Conservation (phyloP, 2,888 invertebrate genomes). For the Patella pellucida region DNA sequence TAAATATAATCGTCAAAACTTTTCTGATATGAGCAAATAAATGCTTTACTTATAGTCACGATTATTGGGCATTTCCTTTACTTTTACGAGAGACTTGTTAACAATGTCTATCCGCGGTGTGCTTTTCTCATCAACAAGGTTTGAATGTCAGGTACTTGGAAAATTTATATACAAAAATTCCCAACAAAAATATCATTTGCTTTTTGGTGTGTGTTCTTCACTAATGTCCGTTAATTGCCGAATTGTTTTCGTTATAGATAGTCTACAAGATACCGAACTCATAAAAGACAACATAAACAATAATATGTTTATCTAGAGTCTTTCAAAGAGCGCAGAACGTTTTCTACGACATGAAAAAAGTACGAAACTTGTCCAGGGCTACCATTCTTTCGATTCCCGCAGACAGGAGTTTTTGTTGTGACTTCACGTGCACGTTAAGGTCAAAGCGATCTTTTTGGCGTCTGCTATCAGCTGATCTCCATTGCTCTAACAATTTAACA, state of each 20-base stretch:
- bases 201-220: conserved; percentile 10
- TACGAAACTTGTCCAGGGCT: no score
- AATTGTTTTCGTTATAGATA: conserved; percentile 10
- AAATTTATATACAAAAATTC: conserved; percentile 10
- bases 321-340: background rate
- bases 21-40: no score
- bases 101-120: background rate
- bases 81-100: background rate
- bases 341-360: no score
- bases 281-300: conserved; percentile 10
- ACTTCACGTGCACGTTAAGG: conserved; percentile 1
- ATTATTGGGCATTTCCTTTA: conserved; percentile 7
- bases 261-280: background rate
- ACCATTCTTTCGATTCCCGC: no score
- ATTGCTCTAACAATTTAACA: no score
- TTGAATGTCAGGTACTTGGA: conserved; percentile 10
- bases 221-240: conserved; percentile 7
- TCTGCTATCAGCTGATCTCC: no score
- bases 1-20: no score
- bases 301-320: conserved; percentile 2
- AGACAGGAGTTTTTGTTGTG: background rate
- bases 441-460: background rate
- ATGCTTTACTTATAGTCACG: background rate
- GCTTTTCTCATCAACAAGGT: conserved; percentile 5
- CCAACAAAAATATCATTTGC: conserved; percentile 5